phyloP scores from a whole-genome alignment of 2,888 invertebrate genomes.

The Lypha dubia region DNA sequence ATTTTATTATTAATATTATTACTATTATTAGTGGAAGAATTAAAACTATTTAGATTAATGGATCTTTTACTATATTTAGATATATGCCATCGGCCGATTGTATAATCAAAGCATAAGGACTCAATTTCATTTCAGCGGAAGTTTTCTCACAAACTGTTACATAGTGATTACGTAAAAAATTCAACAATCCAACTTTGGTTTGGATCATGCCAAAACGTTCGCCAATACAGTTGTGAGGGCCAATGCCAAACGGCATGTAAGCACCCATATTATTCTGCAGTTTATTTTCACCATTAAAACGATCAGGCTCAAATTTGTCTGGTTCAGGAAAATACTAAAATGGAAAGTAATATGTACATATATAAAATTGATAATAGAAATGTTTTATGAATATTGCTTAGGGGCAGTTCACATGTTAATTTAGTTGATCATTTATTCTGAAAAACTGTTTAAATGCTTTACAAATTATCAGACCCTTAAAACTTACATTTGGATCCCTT shows the following conservation, averaged over 20 bases:
- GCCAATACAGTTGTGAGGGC: slow-evolving; percentile 78
- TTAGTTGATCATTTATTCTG: no score
- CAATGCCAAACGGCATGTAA: slow-evolving; percentile 76
- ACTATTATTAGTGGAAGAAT: no score
- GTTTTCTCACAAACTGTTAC: slow-evolving; percentile 73
- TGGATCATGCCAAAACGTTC: slow-evolving; percentile 77
- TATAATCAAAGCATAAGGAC: slow-evolving; percentile 74
- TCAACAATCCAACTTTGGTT: slow-evolving; percentile 76
- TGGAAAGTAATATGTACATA: background rate
- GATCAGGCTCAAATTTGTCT: slow-evolving; percentile 76
- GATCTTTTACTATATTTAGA: slow-evolving; percentile 74
- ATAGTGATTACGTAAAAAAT: slow-evolving; percentile 76
- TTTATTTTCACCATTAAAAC: slow-evolving; percentile 75
- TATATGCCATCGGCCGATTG: slow-evolving; percentile 74
- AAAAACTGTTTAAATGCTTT: no score
- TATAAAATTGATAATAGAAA: no score
- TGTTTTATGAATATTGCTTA: background rate
- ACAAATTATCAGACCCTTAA: no score
- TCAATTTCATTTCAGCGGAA: slow-evolving; percentile 69
- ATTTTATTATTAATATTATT: slow-evolving; percentile 18
- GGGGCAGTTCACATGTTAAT: no score
- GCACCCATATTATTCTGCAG: slow-evolving; percentile 70
- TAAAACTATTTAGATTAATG: slow-evolving; percentile 61
- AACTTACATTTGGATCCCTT: slow-evolving; percentile 76
- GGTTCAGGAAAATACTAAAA: slow-evolving; percentile 76